Conservation (phyloP, 2,888 invertebrate genomes). For the Alloplasta piceator region DNA sequence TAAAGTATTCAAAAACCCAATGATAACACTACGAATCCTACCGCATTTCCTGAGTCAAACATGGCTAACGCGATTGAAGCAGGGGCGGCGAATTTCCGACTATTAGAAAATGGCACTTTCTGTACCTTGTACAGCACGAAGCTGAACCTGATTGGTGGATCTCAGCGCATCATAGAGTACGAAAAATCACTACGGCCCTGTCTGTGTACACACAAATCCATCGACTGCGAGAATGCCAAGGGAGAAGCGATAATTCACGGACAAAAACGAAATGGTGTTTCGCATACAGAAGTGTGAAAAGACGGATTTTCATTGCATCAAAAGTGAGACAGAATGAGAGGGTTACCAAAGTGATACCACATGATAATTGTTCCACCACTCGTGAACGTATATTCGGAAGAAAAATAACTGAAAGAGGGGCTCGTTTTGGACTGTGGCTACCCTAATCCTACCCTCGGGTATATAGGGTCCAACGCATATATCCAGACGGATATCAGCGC, state of each 20-base stretch:
- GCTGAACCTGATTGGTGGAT: conserved; percentile 23
- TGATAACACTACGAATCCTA: not conserved
- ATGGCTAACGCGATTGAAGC: not conserved
- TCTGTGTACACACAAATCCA: conserved; percentile 5
- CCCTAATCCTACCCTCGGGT: conserved; percentile 65
- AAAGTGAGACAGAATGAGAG: conserved; percentile 26
- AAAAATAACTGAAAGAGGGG: conserved; percentile 62
- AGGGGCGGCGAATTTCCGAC: not conserved
- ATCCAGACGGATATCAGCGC: conserved; percentile 64
- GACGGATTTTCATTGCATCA: conserved; percentile 69
- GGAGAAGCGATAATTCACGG: conserved; percentile 69
- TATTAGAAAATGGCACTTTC: not conserved
- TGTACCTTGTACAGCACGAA: not conserved
- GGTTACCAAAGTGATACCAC: conserved; percentile 74
- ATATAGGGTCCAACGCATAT: conserved; percentile 62
- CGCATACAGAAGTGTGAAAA: conserved; percentile 69
- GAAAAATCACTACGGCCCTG: conserved; percentile 28
- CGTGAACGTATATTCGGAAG: conserved; percentile 51
- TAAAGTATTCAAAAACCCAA: conserved; percentile 44
- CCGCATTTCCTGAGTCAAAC: not conserved
- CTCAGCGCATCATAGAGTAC: conserved; percentile 55
- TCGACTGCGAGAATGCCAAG: conserved; percentile 66
- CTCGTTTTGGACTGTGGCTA: conserved; percentile 56
- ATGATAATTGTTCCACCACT: conserved; percentile 78
- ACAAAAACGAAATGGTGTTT: conserved; percentile 67